Conservation (phyloP, 2,797 vertebrate genomes). For the Cygnus olor region DNA sequence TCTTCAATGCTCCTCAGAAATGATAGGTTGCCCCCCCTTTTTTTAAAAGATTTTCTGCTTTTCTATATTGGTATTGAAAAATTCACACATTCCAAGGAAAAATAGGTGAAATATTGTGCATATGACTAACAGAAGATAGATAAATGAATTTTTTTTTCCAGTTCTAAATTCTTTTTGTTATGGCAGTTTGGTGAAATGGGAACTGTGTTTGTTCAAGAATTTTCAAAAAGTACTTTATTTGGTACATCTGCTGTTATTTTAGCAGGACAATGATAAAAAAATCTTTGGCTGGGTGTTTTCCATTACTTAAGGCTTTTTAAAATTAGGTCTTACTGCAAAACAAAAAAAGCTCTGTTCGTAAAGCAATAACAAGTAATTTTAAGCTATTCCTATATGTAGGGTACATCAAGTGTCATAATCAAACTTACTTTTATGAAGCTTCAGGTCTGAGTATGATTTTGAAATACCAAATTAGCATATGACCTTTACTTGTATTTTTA, state of each 20-base stretch:
- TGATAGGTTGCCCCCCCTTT: neutral
- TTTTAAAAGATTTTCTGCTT: neutral
- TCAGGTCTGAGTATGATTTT: conserved; percentile 70
- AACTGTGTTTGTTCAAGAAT: neutral
- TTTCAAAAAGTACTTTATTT: neutral
- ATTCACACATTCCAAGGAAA: neutral
- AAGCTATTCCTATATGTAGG: neutral
- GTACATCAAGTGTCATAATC: conserved; percentile 63
- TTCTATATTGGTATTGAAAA: neutral
- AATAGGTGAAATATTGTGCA: neutral
- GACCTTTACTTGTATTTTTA: conserved; percentile 77
- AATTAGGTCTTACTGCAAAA: neutral
- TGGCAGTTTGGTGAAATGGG: neutral
- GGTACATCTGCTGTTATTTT: neutral
- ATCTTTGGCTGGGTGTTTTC: neutral
- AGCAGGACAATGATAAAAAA: neutral
- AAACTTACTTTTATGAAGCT: conserved; percentile 65
- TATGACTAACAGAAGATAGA: neutral
- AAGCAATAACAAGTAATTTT: neutral
- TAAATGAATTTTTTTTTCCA: neutral
- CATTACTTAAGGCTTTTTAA: neutral
- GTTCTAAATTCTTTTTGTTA: neutral
- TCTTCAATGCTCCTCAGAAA: neutral
- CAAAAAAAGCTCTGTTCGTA: neutral
- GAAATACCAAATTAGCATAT: conserved; percentile 79